A percentile compares a stretch with the other conserved stretches of the same genome.
Evolutionary conservation across 2,888 invertebrate genomes (phyloP).

Genomic region (Andrena hattorfiana): DNA sequence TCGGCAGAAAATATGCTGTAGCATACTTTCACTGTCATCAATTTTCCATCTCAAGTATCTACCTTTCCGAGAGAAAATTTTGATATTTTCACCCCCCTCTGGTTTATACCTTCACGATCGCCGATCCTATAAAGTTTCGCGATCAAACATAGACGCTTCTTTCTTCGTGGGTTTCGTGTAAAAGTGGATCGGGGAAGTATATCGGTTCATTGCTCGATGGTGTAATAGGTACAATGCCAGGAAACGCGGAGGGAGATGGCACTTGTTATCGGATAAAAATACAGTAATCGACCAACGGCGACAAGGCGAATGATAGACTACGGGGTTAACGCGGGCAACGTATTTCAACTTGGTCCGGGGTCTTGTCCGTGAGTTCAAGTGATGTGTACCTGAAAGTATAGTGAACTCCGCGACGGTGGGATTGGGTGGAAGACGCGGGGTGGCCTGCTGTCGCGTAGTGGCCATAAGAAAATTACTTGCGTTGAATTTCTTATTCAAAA

Average conservation of each 20-base stretch:
- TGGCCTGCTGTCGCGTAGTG: constrained; percentile 47
- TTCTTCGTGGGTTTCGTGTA: neutral
- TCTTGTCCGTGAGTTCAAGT: constrained; percentile 41
- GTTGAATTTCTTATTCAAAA: constrained; percentile 78
- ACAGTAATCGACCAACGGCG: constrained; percentile 57
- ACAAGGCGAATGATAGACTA: constrained; percentile 44
- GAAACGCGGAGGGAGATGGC: constrained; percentile 17
- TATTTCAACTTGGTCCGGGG: constrained; percentile 48
- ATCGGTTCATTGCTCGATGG: constrained; percentile 51
- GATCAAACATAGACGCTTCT: neutral
- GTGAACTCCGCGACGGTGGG: constrained; percentile 38
- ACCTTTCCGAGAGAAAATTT: neutral
- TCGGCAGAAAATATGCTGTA: neutral
- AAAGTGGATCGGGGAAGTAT: constrained; percentile 2
- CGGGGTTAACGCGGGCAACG: constrained; percentile 18
- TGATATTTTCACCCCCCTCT: neutral
- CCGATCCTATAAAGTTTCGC: neutral
- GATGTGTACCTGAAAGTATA: constrained; percentile 42
- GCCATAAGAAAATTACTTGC: constrained; percentile 81
- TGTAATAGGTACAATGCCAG: constrained; percentile 5
- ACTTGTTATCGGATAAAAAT: constrained; percentile 66
- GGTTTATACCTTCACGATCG: neutral
- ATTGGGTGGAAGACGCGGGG: constrained; percentile 54
- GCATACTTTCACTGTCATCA: neutral
- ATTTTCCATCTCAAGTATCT: neutral